Conservation (phyloP, 2,113 vertebrate species). For the pig (Sus scrofa) region T2T-Sscrofa CM000814.6:36412001-36412500, state of each 20-base stretch:
- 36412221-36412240: background rate
- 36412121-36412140: background rate
- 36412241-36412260: background rate
- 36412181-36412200: rapidly evolving
- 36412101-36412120: background rate
- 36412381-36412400: background rate
- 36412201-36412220: background rate
- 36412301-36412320: background rate
- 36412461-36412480: background rate
- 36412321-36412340: background rate
- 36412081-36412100: background rate
- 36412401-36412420: rapidly evolving
- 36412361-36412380: background rate
- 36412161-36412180: background rate
- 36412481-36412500: rapidly evolving
- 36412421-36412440: no score
- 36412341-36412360: rapidly evolving
- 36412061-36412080: background rate
- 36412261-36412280: background rate
- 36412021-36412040: rapidly evolving
- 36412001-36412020: background rate
- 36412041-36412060: rapidly evolving
- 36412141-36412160: background rate
- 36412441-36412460: background rate
- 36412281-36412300: background rate